Evolutionary conservation across 2,113 vertebrate genomes (phyloP), one percentile per base, ranked within the genome.

Genomic region (Protobothrops mucrosquamatus): DNA sequence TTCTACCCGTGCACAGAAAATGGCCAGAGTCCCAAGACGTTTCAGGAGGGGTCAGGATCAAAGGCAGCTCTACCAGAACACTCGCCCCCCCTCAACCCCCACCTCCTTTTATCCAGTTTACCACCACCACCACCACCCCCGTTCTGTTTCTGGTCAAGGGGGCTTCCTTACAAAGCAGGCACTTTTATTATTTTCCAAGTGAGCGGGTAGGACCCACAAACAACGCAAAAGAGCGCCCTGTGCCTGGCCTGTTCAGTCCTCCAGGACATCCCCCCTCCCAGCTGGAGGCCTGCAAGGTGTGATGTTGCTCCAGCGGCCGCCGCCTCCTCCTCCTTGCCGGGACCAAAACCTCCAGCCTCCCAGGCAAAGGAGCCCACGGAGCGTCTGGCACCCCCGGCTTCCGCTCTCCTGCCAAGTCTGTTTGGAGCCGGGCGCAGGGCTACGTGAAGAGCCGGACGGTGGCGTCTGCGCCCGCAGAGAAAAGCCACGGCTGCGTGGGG

Each of bases 401-500:
- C 64, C 2, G 0, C n/a, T 18, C 29, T 34, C 69, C 69, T 20
- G 69, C n/a, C 14, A 15, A 74, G 69, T 74, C 69, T 20, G 2
- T 74, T 20, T 2, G 64, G 69, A 15, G 29, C 64, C 6, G 14
- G 51, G 9, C 24, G 3, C 29, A 15, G 87, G 10, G 64, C 94
- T 98, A 99, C 8, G 98, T 98, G 96, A 98, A 99, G 59, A 99
- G 98, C 29, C 99, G 97, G 88, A 99, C 1, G 3, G 99, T 99
- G 94, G 97, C 96, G 0, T 99, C 99, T 0, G 99, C 98, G 0
- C 99, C 99, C 0, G 99, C 97, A 15, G 99, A 99, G 97, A 99
- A 99, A 95, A 99, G 92, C 99, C 99, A 99, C 0, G 99, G 99
- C 94, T 99, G 99, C 0, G 97, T 98, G 9, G 99, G 99, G 96